Conservation (phyloP, 2,113 vertebrate genomes). For the Gracilinanus agilis region DNA sequence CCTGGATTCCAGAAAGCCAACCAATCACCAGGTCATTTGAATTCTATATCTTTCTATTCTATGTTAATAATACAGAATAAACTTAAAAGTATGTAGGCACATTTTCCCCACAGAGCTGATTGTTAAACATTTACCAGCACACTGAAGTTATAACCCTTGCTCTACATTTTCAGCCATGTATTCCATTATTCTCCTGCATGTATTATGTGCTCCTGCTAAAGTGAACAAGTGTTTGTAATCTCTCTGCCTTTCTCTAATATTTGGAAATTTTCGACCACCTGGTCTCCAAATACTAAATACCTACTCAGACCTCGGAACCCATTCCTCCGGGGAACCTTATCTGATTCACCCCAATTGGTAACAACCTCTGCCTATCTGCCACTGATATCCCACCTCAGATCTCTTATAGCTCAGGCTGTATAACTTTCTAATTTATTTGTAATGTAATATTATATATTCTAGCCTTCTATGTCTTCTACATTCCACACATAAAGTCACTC, state of each 20-base stretch:
- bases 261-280: neutral
- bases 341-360: neutral
- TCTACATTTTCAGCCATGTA: neutral
- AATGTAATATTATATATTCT: neutral
- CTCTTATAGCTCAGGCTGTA: neutral
- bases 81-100: neutral
- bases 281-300: neutral
- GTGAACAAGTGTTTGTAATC: neutral
- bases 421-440: neutral
- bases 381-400: neutral
- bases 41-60: slow-evolving; percentile 21
- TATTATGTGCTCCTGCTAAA: neutral
- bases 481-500: neutral
- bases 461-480: neutral
- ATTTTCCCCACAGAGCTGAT: neutral
- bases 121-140: neutral
- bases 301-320: neutral
- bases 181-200: neutral
- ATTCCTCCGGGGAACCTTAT: neutral
- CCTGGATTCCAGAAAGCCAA: neutral
- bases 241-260: neutral
- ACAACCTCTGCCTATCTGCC: neutral
- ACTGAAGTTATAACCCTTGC: neutral
- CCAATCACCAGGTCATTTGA: neutral
- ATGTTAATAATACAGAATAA: too few species aligned